These are phyloP conservation scores for Drosophila jambulina DNA, from an alignment of 1,140 invertebrate species.

Conservation along the genomic window DNA sequence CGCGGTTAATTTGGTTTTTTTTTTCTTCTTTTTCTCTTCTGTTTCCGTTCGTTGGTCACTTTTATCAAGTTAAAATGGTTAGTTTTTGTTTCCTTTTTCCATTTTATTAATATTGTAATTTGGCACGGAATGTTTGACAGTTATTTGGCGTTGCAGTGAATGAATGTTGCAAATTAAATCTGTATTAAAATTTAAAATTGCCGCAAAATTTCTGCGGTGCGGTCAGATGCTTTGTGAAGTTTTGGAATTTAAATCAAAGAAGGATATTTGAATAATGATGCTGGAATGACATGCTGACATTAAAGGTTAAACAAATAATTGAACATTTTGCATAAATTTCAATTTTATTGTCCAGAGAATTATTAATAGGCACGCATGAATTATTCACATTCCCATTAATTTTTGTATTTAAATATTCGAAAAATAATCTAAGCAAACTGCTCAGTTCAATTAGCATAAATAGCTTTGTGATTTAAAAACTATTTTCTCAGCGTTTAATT, in stretches of 20 bases:
- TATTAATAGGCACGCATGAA: constrained; percentile 25
- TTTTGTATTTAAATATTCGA: constrained; percentile 12
- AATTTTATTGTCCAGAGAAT: constrained; percentile 12
- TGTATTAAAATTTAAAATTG: constrained; percentile 51
- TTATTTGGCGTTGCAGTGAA: constrained; percentile 39
- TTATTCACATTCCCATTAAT: constrained; percentile 23
- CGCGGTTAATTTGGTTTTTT: constrained; percentile 68
- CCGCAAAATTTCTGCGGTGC: constrained; percentile 37
- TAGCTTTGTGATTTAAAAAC: constrained; percentile 9
- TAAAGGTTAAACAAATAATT: constrained; percentile 19
- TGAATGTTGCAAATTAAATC: constrained; percentile 54
- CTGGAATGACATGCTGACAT: constrained; percentile 15
- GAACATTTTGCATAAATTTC: constrained; percentile 22
- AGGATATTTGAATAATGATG: constrained; percentile 43
- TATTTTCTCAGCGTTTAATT: background rate
- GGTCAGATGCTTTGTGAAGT: constrained; percentile 37
- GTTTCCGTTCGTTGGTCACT: constrained; percentile 30
- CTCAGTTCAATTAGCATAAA: constrained; percentile 8
- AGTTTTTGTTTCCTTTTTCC: constrained; percentile 14
- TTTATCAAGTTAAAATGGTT: constrained; percentile 56
- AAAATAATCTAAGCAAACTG: background rate
- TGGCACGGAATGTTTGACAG: constrained; percentile 68
- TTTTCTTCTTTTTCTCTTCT: background rate
- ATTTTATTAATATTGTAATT: constrained; percentile 69
- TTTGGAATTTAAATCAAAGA: constrained; percentile 41